These are phyloP conservation scores for Ennomos quercinarius DNA, from an alignment of 2,888 invertebrate genomes.

Conservation along the genomic window DNA sequence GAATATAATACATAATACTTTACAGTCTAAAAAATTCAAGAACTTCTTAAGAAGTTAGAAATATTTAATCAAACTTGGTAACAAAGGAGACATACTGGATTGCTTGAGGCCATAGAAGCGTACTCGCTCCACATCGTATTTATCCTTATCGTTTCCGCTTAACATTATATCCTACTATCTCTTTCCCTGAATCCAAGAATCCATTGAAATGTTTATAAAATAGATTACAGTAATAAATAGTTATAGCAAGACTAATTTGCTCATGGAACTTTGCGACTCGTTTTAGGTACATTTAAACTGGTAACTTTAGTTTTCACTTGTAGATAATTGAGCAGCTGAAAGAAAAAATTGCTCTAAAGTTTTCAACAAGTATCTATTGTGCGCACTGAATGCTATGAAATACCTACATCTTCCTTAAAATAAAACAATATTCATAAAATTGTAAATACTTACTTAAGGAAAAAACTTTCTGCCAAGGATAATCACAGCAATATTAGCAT, in stretches of 20 bases:
- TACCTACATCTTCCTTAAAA: too few relatives aligned
- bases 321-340: conserved; percentile 7
- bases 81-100: conserved; percentile 24
- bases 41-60: conserved; percentile 12
- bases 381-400: too few relatives aligned
- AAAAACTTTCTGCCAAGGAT: too few relatives aligned
- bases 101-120: conserved; percentile 25
- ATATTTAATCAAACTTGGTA: conserved; percentile 14
- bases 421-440: too few relatives aligned
- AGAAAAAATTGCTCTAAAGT: conserved; percentile 8
- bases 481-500: too few relatives aligned
- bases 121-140: conserved; percentile 15
- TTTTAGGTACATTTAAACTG: conserved; percentile 9
- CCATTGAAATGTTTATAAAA: conserved; percentile 10
- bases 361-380: background rate
- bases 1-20: too few relatives aligned
- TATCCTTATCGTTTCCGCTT: conserved; percentile 22
- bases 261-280: conserved; percentile 15
- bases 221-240: background rate
- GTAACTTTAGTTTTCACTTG: conserved; percentile 10
- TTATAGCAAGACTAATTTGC: conserved; percentile 13
- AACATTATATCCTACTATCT: conserved; percentile 10
- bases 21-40: background rate
- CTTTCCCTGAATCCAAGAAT: conserved; percentile 9
- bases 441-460: too few relatives aligned